Evolutionary conservation across 2,888 invertebrate species (phyloP).

Genomic region (Ichneumoninae sp.): DNA sequence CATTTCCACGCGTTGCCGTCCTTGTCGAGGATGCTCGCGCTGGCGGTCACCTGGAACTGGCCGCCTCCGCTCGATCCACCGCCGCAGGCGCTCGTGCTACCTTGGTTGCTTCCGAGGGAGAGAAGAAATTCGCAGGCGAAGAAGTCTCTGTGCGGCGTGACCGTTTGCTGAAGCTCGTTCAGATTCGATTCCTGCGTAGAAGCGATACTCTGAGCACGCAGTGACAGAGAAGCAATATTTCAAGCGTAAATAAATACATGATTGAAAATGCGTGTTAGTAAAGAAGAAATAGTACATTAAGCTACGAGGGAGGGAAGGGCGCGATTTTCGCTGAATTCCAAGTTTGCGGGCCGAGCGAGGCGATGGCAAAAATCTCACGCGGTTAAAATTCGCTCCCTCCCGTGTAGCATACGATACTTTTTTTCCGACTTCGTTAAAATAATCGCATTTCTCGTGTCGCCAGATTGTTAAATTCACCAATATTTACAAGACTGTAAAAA

Average conservation of each 20-base stretch:
- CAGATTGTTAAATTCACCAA: no score
- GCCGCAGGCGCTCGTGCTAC: slow-evolving; percentile 76
- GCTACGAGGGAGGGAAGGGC: no score
- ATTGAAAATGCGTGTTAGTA: neutral
- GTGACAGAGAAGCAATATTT: slow-evolving; percentile 17
- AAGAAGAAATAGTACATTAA: slow-evolving; percentile 14
- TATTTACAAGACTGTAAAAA: no score
- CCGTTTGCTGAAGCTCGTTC: slow-evolving; percentile 89
- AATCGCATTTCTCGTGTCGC: no score
- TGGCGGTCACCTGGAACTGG: slow-evolving; percentile 91
- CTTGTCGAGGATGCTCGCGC: slow-evolving; percentile 94
- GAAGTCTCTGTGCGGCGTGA: slow-evolving; percentile 96
- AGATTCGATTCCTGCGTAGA: slow-evolving; percentile 85
- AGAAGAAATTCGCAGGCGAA: slow-evolving; percentile 96
- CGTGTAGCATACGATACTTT: no score
- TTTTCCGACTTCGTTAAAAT: no score
- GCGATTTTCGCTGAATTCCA: no score
- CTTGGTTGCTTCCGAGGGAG: slow-evolving; percentile 86
- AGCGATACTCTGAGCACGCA: slow-evolving; percentile 35
- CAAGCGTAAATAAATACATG: neutral
- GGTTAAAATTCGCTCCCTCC: no score
- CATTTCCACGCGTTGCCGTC: slow-evolving; percentile 95
- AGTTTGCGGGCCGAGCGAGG: no score
- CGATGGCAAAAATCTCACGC: no score
- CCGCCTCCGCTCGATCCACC: slow-evolving; percentile 86